Conservation (phyloP, 2,797 vertebrate species). For the Dallia pectoralis region DNA sequence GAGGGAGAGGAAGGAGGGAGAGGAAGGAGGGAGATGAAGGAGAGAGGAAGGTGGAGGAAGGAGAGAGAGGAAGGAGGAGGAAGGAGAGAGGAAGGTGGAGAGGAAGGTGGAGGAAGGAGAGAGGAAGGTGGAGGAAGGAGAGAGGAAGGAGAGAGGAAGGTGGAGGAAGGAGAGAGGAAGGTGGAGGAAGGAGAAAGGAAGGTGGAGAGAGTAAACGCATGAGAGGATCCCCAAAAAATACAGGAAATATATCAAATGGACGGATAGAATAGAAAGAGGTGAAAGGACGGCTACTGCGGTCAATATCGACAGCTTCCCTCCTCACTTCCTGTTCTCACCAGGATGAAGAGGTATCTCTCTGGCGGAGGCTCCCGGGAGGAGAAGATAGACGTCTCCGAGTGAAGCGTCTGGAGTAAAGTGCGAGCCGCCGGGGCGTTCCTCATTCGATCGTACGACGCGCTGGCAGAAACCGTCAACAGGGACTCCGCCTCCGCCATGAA, state of each 20-base stretch:
- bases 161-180: neutral
- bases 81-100: neutral
- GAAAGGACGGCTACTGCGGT: neutral
- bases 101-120: too few relatives aligned
- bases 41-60: neutral
- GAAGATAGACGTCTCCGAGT: slow-evolving; percentile 78
- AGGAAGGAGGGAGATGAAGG: neutral
- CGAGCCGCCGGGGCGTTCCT: slow-evolving; percentile 71
- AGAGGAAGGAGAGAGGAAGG: neutral
- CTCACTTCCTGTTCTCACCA: slow-evolving; percentile 64
- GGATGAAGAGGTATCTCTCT: slow-evolving; percentile 83
- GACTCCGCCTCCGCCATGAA: slow-evolving; percentile 81
- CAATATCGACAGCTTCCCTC: neutral
- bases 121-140: slow-evolving; percentile 69
- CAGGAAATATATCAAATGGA: too few relatives aligned
- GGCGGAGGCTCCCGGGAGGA: slow-evolving; percentile 66
- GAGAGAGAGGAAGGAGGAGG: neutral
- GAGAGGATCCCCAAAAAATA: too few relatives aligned
- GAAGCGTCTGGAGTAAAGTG: slow-evolving; percentile 65
- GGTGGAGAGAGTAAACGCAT: neutral
- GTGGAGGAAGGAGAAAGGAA: too few relatives aligned
- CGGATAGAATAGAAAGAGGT: neutral
- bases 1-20: neutral
- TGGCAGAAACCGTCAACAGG: slow-evolving; percentile 74
- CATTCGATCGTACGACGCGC: slow-evolving; percentile 74